Base-by-base conservation (phyloP, 2,113 vertebrate species). In the Urocitellus parryii region DNA sequence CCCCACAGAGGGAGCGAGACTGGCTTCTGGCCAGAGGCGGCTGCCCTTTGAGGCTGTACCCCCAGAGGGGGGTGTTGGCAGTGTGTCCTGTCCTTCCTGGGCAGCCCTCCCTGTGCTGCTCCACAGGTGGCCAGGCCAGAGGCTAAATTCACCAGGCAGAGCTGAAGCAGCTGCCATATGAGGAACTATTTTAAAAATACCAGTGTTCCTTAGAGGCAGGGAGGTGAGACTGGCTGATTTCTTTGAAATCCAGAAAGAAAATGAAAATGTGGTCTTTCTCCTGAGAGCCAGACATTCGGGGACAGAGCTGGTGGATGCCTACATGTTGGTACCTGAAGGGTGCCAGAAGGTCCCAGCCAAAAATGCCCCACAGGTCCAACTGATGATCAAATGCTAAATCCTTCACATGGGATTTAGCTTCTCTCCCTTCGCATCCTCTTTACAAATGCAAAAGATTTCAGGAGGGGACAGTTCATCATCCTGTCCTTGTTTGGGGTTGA, bases 221-320 rank as follows among this genome's bases (percentile, higher is more conserved):
- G 39, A 95, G 74, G 87, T 82, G 78, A 96, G 83, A 68, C 45
- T n/a, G 70, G n/a, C 27, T 65, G 81, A 68, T 79, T 67, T 68
- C 91, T 86, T 70, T 89, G n/a, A 83, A 45, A 93, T 89, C 76
- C 18, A 20, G 22, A 68, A 68, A 91, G 85, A 89, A 90, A 86
- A 79, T 2, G 82, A 73, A 78, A 85, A 86, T 58, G 56, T 4
- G 0, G 68, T 78, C 68, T 63, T 65, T 67, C 94, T 83, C 5
- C 48, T 13, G 80, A 34, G 61, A 22, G 2, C 83, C 82, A 94
- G 76, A 45, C 29, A 51, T 48, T 72, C 22, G 11, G 63, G 86
- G 76, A 74, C 48, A 63, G 89, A 95, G 51, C 96, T 96, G 92
- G 88, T 88, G 92, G 78, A 58, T 90, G 95, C 80, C 90, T 95